Base-by-base conservation (phyloP, 2,888 invertebrate species). In the Leucania comma region DNA sequence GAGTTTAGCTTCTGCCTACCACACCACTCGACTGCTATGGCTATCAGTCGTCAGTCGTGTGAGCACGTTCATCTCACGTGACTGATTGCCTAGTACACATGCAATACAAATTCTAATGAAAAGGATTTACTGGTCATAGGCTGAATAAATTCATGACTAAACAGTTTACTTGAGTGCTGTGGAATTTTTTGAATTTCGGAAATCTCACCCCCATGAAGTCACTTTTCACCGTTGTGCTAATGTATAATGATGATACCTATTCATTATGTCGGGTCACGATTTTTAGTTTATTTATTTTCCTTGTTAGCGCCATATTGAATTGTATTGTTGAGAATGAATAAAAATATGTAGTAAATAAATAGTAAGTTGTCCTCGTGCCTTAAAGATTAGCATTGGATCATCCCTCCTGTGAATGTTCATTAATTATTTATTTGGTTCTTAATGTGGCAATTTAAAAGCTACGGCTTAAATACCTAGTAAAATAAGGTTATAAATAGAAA, bases 61-160 rank as follows among this genome's bases (percentile, higher is more conserved):
- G 75, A 75, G 10, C 17, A 22, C 9, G 9, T 46, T 29, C 48
- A 78, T 59, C 29, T 63, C 74, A 78, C 62, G 78, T 78, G 78
- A 78, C 32, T 50, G 3, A 22, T 20, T 38, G 26, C 48, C 24
- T 24, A 38, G 29, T 68, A 59, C 5, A 2, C 22, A 51, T 22
- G 48, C 35, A 32, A 22, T 32, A 54, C 32, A 56, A 20, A 12
- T 59, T 35, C 48, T 56, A 51, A 42, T 42, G 22, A n/a, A 61
- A 53, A 76, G 14, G 35, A 29, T 20, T 24, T 53, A 42, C 14
- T 38, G 50, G 48, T 75, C 58, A 50, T 50, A 20, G 24, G 8
- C 24, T 42, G 53, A 20, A 57, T 59, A 78, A 62, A 50, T 14
- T n/a, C n/a, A 58, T 77, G 78, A 58, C 35, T 59, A 54, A 67